Percentiles rank a stretch among this genome's conserved stretches.
phyloP scores from a whole-genome alignment of 1,140 invertebrate species.

The Sitodiplosis mosellana region DNA sequence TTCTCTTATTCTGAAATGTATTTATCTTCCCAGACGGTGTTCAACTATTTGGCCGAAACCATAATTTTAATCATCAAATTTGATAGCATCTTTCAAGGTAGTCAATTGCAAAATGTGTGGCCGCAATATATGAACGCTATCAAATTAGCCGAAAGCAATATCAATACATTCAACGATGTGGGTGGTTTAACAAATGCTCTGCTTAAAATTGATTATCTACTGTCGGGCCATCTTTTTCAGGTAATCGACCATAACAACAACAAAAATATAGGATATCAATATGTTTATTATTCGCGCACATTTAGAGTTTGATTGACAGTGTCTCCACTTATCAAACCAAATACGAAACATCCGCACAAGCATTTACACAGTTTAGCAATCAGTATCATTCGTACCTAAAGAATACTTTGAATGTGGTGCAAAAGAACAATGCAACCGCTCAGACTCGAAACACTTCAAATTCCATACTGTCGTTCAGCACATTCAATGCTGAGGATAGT shows the following conservation, averaged over 20 bases:
- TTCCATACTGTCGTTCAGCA: too few species aligned
- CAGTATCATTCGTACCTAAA: conserved; percentile 55
- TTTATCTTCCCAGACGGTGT: conserved; percentile 10
- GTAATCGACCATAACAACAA: conserved; percentile 20
- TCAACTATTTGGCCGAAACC: conserved; percentile 12
- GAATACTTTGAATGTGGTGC: conserved; percentile 37
- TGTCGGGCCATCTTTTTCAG: conserved; percentile 44
- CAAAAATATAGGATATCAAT: background rate
- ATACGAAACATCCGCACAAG: conserved; percentile 37
- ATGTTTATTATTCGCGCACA: conserved; percentile 6
- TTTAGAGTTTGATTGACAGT: conserved; percentile 36
- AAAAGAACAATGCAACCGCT: conserved; percentile 28
- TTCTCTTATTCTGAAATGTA: conserved; percentile 1
- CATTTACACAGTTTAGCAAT: conserved; percentile 37
- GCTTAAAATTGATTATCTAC: conserved; percentile 23
- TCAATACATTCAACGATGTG: conserved; percentile 1
- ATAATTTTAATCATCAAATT: conserved; percentile 14
- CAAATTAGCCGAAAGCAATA: conserved; percentile 8
- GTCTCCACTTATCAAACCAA: conserved; percentile 35
- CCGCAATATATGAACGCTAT: conserved; percentile 17
- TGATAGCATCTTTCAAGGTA: conserved; percentile 13
- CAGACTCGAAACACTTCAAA: conserved; percentile 8
- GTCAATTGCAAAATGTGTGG: conserved; percentile 12
- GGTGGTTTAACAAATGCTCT: too few species aligned
- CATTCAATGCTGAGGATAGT: too few species aligned